These are phyloP conservation scores for Geophilus truncorum DNA, from an alignment of 2,888 invertebrate genomes.

Conservation along the genomic window DNA sequence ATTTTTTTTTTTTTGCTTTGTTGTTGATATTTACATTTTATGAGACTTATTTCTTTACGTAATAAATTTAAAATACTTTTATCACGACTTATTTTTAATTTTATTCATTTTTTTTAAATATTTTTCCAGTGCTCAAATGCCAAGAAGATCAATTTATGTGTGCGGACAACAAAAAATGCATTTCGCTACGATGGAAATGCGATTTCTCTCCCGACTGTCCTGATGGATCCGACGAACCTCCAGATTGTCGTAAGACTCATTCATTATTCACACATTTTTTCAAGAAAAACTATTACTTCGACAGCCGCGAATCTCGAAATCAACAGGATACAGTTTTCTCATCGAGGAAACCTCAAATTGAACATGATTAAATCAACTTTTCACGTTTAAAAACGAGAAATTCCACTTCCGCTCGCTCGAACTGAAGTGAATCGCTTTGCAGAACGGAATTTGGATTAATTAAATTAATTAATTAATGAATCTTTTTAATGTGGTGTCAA, in stretches of 20 bases:
- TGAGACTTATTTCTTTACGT: background rate
- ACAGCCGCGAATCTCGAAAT: background rate
- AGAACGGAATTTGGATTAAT: background rate
- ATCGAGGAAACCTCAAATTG: background rate
- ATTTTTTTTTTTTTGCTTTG: background rate
- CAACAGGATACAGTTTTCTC: too few species aligned
- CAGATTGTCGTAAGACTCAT: conserved; percentile 54
- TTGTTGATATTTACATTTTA: background rate
- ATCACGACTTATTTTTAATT: too few species aligned
- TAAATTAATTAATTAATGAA: background rate
- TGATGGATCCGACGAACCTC: conserved; percentile 60
- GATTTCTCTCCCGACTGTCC: conserved; percentile 63
- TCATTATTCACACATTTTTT: background rate
- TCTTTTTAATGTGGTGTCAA: background rate
- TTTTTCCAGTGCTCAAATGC: conserved; percentile 32
- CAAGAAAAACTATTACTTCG: background rate
- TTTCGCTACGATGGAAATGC: conserved; percentile 61
- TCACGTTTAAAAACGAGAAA: background rate
- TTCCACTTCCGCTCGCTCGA: background rate
- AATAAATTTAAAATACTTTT: conserved; percentile 4
- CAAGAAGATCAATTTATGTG: conserved; percentile 59
- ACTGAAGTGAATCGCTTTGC: background rate
- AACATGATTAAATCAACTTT: too few species aligned
- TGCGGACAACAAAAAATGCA: conserved; percentile 57
- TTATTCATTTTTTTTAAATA: background rate